A percentile compares a stretch with the other conserved stretches of the same genome.
Evolutionary conservation across 2,888 invertebrate genomes (phyloP).

Genomic region (Xanthostigma xanthostigma): DNA sequence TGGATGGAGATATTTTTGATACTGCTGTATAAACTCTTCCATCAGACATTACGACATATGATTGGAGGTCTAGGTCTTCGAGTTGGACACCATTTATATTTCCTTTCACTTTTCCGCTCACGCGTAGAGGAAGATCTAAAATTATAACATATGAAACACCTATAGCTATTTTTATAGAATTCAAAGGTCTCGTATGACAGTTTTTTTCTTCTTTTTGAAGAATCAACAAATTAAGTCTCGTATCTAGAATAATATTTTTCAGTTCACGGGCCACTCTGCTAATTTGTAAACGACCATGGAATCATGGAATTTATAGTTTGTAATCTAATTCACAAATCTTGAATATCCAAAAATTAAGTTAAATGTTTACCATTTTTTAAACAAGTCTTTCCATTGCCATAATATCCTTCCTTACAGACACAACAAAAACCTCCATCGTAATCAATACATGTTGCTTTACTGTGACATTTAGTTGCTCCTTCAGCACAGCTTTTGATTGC

Average conservation of each 20-base stretch:
- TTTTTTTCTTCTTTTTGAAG: background rate
- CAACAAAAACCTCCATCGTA: slow-evolving; percentile 81
- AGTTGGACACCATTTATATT: slow-evolving; percentile 62
- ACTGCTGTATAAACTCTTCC: slow-evolving; percentile 83
- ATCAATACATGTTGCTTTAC: slow-evolving; percentile 69
- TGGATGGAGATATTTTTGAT: slow-evolving; percentile 55
- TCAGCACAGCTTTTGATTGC: slow-evolving; percentile 26
- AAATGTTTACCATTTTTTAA: slow-evolving; percentile 47
- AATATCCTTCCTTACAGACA: slow-evolving; percentile 65
- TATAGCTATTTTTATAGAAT: background rate
- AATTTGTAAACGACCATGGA: too few species aligned
- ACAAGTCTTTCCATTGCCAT: slow-evolving; percentile 87
- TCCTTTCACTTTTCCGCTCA: slow-evolving; percentile 79
- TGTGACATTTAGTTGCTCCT: slow-evolving; percentile 61
- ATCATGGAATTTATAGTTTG: too few species aligned
- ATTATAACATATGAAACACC: slow-evolving; percentile 8
- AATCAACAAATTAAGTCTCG: too few species aligned
- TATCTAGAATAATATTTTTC: too few species aligned
- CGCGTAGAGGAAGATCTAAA: slow-evolving; percentile 66
- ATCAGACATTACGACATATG: slow-evolving; percentile 79
- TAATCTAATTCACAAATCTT: too few species aligned
- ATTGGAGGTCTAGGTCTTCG: slow-evolving; percentile 69
- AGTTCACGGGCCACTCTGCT: too few species aligned
- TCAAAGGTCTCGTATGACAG: background rate
- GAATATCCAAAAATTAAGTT: too few species aligned